phyloP scores from a whole-genome alignment of 2,797 vertebrate species.

The Momotus momota region DNA sequence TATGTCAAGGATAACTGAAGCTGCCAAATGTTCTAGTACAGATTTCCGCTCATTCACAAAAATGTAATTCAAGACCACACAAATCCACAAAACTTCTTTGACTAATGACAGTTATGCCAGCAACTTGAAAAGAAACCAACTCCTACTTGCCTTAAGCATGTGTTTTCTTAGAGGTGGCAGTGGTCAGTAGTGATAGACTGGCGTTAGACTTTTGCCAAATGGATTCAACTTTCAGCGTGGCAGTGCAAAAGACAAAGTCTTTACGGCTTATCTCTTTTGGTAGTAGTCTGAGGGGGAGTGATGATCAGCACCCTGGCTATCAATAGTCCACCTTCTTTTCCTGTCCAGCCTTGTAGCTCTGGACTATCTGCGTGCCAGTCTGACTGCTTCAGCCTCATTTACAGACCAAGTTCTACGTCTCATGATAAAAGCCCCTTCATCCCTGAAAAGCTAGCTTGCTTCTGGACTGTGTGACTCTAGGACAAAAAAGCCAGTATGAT shows the following conservation, averaged over 20 bases:
- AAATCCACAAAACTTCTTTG: conserved; percentile 18
- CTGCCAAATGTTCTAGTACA: not conserved
- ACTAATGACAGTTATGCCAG: not conserved
- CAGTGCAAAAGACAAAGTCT: not conserved
- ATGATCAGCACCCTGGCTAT: not conserved
- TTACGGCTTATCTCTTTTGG: not conserved
- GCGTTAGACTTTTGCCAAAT: not conserved
- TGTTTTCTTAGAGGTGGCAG: not conserved
- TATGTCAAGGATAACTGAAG: not conserved
- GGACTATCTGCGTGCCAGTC: not conserved
- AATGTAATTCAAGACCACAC: not conserved
- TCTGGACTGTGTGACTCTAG: rapidly evolving
- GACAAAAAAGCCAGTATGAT: not conserved
- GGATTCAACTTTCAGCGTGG: not conserved
- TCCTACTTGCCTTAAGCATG: conserved; percentile 6
- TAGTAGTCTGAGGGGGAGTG: not conserved
- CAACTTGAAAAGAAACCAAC: not conserved
- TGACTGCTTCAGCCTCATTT: not conserved
- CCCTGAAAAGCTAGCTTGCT: not conserved
- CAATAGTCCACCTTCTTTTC: not conserved
- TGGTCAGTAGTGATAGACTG: not conserved
- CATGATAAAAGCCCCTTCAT: not conserved
- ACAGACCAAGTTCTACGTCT: not conserved
- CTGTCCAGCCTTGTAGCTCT: not conserved
- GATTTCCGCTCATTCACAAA: conserved; percentile 10